A percentile compares a stretch with the other conserved stretches of the same genome.
Evolutionary conservation across 2,888 invertebrate species (phyloP).

Genomic region (Cybosia mesomella): DNA sequence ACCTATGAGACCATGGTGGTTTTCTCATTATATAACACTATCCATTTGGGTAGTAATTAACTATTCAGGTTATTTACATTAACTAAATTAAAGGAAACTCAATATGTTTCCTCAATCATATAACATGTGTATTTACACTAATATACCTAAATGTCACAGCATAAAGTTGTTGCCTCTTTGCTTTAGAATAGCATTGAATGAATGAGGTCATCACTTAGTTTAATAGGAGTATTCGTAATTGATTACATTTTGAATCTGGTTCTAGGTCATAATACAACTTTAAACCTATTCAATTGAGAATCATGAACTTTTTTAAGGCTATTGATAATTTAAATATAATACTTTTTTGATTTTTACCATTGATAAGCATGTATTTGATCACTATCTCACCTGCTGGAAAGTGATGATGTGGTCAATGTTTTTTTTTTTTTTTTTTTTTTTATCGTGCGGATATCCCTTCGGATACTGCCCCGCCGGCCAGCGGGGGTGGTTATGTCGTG

Average conservation of each 20-base stretch:
- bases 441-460: too few relatives aligned
- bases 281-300: not conserved
- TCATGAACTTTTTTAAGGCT: not conserved
- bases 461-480: too few relatives aligned
- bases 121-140: not conserved
- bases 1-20: not conserved
- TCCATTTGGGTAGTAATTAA: not conserved
- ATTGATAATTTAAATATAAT: not conserved
- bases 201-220: slow-evolving; percentile 4
- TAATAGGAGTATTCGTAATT: not conserved
- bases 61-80: not conserved
- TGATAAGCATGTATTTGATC: not conserved
- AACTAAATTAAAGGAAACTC: too few relatives aligned
- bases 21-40: not conserved
- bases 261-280: not conserved
- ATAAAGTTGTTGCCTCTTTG: slow-evolving; percentile 1
- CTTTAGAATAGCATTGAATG: not conserved
- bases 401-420: too few relatives aligned
- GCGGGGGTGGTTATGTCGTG: too few relatives aligned
- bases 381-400: too few relatives aligned
- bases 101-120: not conserved
- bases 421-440: too few relatives aligned
- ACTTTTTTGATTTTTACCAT: not conserved
- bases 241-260: not conserved
- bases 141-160: slow-evolving; percentile 5